phyloP scores from a whole-genome alignment of 2,113 vertebrate genomes.

The Asarcornis scutulata region DNA sequence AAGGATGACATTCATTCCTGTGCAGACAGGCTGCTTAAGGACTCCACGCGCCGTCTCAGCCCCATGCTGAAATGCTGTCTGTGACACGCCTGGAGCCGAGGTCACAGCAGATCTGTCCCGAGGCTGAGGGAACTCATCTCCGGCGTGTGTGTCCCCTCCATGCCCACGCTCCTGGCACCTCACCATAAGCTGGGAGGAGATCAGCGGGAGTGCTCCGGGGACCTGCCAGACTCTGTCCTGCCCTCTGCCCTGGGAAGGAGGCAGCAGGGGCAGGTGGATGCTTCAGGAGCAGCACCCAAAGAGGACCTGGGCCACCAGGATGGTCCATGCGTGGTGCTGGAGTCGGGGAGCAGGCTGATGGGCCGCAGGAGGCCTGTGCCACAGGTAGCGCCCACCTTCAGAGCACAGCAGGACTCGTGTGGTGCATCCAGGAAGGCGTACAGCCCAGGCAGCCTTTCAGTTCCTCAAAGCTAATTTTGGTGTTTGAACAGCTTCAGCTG shows the following conservation, averaged over 20 bases:
- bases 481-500: neutral
- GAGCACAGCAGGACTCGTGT: neutral
- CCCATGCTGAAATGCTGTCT: fast-evolving
- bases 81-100: fast-evolving
- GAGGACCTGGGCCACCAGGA: neutral
- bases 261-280: neutral
- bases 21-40: neutral
- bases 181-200: neutral
- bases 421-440: neutral
- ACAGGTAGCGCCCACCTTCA: fast-evolving
- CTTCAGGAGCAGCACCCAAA: neutral
- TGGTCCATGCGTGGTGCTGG: fast-evolving
- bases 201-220: neutral
- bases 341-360: fast-evolving
- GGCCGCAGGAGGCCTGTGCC: neutral
- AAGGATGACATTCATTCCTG: neutral
- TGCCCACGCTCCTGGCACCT: neutral
- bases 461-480: neutral
- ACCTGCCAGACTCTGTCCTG: neutral
- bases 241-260: neutral
- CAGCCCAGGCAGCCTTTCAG: neutral
- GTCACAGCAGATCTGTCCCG: neutral
- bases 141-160: neutral
- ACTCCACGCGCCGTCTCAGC: neutral
- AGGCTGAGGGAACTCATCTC: neutral